Base-by-base conservation (phyloP, 1,140 invertebrate genomes). In the Lucilia sericata region DNA sequence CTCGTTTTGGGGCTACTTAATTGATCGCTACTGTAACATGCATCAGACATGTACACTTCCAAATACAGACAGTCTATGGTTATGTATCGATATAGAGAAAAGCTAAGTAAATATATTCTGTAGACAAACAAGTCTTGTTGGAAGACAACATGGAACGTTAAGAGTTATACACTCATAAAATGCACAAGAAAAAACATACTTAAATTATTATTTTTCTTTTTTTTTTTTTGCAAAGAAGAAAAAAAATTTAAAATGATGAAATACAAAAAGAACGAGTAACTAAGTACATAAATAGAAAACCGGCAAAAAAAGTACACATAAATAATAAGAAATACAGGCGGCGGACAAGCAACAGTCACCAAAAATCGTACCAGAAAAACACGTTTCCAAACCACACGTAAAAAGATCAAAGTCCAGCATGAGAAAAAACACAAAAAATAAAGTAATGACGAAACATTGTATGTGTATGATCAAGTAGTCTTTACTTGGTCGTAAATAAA, bases 341-440 rank as follows among this genome's bases (percentile, higher is more conserved):
- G 47, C 13, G 19, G 34, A 2, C 36, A 42, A 36, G n/a, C 34
- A 42, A 42, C 34, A 78, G n/a, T 78, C 36, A 42, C 55, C 55
- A 60, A 60, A 42, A 42, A 78, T 78, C 76, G 21, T 49, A 80
- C 76, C 42, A 80, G 76, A 80, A 49, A 80, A 80, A 80, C 76
- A 80, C 76, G 76, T 80, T 70, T 55, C 76, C 25, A 74, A 42
- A 36, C 10, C 60, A 84, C 83, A 84, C 83, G 83, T 84, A 84
- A 76, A 19, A 55, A 80, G 83, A 81, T 81, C 83, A 84, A 84
- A 84, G 83, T 84, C 83, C 83, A 84, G 17, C 19, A 36, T 8
- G 14, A 47, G 19, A 47, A 47, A 70, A 70, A 21, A 83, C 13
- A 75, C 4, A 2, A 19, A 51, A 21, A 21, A 75, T 17, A 42